Base-by-base conservation (phyloP, 2,888 invertebrate genomes). In the Diarsia brunnea region DNA sequence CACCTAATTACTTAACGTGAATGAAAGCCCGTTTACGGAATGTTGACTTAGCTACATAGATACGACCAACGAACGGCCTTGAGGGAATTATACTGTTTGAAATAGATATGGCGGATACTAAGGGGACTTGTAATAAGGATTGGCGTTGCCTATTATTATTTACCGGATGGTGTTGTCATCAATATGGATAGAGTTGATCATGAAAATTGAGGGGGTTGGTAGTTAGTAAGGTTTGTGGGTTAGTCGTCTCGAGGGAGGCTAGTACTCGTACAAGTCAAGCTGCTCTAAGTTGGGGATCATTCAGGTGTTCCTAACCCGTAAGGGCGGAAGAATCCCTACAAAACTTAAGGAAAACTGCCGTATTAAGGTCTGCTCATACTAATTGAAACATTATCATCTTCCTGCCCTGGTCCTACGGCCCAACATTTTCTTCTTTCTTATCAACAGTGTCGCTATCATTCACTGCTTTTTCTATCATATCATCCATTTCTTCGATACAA, bases 1-100 rank as follows among this genome's bases (percentile, higher is more conserved):
- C 16, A 8, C 27, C 10, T 80, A 55, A 82, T 82, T 69, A 75
- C 27, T 63, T 60, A n/a, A 51, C 21, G 24, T 73, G 72, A 69
- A 82, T 71, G 51, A 67, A 79, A 66, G 72, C 27, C 51, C 4
- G 51, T 19, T 21, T 67, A 53, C 21, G 47, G 66, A 80, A 72
- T 80, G 61, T 72, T 58, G 61, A 53, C 53, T 70, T 53, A 31
- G 10, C 19, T 47, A 45, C 21, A 49, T 24, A 76, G 64, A 45
- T 64, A 58, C 27, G 49, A 47, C 45, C 1, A 61, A 24, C 19
- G 43, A 71, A 55, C 47, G 82, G 24, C 79, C 82, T 82, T 82
- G 82, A 60, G 11, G 27, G 16, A 43, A 43, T 60, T n/a, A 49
- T 45, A 51, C n/a, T 45, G 31, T 60, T 67, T 19, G 49, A 43